Percentiles rank a stretch among this genome's conserved stretches.
Conservation (phyloP, 2,113 vertebrate species). For the Prochilodus magdalenae region DNA sequence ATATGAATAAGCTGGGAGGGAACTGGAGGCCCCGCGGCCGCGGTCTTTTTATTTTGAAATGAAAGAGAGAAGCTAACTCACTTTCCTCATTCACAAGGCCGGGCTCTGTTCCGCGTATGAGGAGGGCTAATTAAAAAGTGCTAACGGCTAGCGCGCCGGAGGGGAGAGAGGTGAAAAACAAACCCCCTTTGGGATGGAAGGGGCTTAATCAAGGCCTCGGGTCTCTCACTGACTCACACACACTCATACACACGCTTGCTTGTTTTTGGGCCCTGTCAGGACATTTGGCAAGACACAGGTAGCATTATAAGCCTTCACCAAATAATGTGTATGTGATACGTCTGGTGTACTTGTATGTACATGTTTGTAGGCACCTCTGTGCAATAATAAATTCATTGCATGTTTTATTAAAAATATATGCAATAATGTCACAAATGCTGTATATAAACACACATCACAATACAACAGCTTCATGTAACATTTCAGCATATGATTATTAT, state of each 20-base stretch:
- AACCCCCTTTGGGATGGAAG: constrained; percentile 54
- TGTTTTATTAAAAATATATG: too few relatives aligned
- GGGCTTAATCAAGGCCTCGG: constrained; percentile 54
- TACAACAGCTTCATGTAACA: too few relatives aligned
- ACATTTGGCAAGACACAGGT: neutral
- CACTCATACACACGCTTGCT: neutral
- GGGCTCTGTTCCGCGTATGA: constrained; percentile 41
- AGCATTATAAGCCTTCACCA: too few relatives aligned
- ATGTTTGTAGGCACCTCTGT: too few relatives aligned
- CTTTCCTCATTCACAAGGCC: constrained; percentile 48
- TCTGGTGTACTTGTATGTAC: neutral
- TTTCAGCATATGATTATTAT: too few relatives aligned
- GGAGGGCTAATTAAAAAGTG: constrained; percentile 78
- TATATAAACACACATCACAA: too few relatives aligned
- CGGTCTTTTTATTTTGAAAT: constrained; percentile 8
- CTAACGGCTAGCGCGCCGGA: constrained; percentile 64
- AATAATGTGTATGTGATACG: too few relatives aligned
- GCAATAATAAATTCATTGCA: too few relatives aligned
- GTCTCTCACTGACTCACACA: constrained; percentile 20
- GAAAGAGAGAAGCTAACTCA: constrained; percentile 51
- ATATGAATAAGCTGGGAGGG: constrained; percentile 31
- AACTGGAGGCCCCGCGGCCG: neutral
- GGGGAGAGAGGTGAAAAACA: constrained; percentile 53
- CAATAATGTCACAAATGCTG: too few relatives aligned
- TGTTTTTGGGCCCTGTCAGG: neutral